Evolutionary conservation across 2,113 vertebrate species (phyloP).

Genomic region (Nerophis lumbriciformis): DNA sequence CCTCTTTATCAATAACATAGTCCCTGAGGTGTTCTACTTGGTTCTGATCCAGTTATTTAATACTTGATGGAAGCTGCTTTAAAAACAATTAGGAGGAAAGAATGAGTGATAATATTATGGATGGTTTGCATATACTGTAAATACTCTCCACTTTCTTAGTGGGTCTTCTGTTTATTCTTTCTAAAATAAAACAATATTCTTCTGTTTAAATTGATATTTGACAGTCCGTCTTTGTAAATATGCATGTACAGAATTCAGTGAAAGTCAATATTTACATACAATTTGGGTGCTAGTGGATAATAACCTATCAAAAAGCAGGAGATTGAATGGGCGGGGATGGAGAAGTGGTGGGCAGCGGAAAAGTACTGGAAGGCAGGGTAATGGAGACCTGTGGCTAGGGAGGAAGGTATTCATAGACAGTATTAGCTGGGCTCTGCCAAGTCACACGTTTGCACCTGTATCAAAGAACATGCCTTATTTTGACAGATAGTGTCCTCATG

Average conservation of each 20-base stretch:
- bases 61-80: not conserved
- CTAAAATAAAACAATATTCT: too few relatives aligned
- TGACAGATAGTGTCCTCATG: constrained; percentile 1
- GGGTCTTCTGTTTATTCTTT: too few relatives aligned
- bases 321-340: not conserved
- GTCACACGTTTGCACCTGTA: constrained; percentile 11
- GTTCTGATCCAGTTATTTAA: not conserved
- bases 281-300: not conserved
- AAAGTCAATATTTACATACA: not conserved
- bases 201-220: not conserved
- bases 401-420: constrained; percentile 6
- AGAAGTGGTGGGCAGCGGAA: constrained; percentile 28
- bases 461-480: constrained; percentile 12
- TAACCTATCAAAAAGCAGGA: too few relatives aligned
- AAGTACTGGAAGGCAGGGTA: constrained; percentile 47
- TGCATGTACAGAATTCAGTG: not conserved
- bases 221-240: not conserved
- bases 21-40: not conserved
- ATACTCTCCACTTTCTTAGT: too few relatives aligned
- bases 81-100: not conserved
- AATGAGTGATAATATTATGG: not conserved
- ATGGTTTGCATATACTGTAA: too few relatives aligned
- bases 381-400: not conserved
- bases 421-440: not conserved
- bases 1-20: not conserved